Base-by-base conservation (phyloP, 2,797 vertebrate genomes). In the Girardinus metallicus region DNA sequence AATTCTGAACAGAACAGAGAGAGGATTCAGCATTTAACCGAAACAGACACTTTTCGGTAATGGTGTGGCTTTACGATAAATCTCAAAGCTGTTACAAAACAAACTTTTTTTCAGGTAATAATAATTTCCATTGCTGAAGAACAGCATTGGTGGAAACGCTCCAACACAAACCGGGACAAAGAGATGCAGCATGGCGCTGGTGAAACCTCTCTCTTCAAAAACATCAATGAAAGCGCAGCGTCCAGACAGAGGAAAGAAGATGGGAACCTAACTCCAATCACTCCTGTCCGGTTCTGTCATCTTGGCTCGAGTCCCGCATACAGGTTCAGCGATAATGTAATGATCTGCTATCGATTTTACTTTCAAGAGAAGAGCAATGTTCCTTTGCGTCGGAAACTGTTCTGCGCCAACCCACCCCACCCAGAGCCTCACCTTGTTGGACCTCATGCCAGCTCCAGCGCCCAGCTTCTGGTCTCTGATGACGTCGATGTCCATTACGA, bases 401-500 rank as follows among this genome's bases (percentile, higher is more conserved):
- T 90, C 77, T 77, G 77, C 81, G 78, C 68, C 82, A 76, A 39
- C 62, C 81, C 73, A 82, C 74, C 53, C 72, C 11, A 87, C 12
- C 76, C 31, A 53, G 23, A 66, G 9, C 41, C 64, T 93, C 86
- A 99, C 99, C 95, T 96, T 98, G 92, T 95, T 98, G 80, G 98
- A 99, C 80, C 94, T 95, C 74, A 96, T 89, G 23, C 99, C 98
- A 18, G 97, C 96, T 44, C 98, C 99, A 1, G 98, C 97, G 31
- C 91, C 94, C 60, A 96, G 96, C 74, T 95, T 97, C 88, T 95
- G 95, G 78, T 97, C 91, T 57, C 93, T 94, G 85, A 98, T 95
- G 79, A 95, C 74, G 51, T 94, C 98, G 43, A 93, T 94, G n/a
- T 99, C 98, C 96, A 99, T 97, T 51, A 99, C 94, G 62, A 99